Conservation (phyloP, 2,888 invertebrate species). For the Tineola bisselliella region DNA sequence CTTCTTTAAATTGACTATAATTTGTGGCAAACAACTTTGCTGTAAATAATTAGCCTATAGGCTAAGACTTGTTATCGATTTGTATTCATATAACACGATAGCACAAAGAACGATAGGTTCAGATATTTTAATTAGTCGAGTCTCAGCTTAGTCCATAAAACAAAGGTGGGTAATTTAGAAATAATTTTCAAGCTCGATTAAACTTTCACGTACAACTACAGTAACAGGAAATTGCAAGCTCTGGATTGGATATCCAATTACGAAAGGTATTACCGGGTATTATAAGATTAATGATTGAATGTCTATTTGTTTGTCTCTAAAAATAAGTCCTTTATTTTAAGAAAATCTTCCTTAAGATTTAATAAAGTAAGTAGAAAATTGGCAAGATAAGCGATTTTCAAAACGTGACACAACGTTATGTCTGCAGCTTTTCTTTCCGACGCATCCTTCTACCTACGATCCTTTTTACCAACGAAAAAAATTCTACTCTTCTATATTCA, state of each 20-base stretch:
- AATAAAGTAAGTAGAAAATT: background rate
- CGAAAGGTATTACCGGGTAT: background rate
- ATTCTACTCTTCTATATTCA: background rate
- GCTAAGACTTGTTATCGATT: background rate
- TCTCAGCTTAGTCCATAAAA: background rate
- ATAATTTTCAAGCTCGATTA: conserved; percentile 5
- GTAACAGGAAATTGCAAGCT: conserved; percentile 1
- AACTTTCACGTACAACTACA: background rate
- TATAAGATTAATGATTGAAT: background rate
- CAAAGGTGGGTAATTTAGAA: background rate
- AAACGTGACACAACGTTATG: background rate
- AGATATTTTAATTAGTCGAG: conserved; percentile 4
- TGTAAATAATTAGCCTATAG: too few species aligned
- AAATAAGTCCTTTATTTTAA: background rate
- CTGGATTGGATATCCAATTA: conserved; percentile 4
- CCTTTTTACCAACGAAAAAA: background rate
- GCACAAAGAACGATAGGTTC: background rate
- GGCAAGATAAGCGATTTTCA: background rate
- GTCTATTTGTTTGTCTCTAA: background rate
- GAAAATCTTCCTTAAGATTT: background rate
- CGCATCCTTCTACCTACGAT: background rate
- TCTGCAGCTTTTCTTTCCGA: background rate
- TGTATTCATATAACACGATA: background rate
- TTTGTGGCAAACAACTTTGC: too few species aligned
- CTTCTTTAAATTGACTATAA: too few species aligned